Conservation (phyloP, 2,888 invertebrate species). For the Acanthococcus lagerstroemiae region DNA sequence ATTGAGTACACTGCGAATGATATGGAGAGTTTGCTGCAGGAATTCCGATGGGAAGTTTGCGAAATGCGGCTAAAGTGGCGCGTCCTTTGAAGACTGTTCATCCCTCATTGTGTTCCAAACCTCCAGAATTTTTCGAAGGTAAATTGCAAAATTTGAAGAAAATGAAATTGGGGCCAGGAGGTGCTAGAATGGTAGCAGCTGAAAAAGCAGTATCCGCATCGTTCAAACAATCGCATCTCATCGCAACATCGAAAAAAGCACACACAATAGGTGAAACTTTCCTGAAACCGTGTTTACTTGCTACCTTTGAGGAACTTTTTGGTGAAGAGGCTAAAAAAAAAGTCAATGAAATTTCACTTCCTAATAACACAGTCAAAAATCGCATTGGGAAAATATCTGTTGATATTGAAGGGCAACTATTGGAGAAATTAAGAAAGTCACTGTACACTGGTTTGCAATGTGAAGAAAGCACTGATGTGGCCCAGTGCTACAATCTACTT, state of each 20-base stretch:
- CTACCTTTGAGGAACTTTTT: conserved; percentile 14
- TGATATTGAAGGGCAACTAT: conserved; percentile 27
- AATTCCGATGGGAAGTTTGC: no score
- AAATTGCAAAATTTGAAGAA: conserved; percentile 20
- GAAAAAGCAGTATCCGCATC: conserved; percentile 17
- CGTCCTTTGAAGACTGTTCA: conserved; percentile 37
- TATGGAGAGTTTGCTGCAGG: no score
- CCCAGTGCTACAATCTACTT: neutral
- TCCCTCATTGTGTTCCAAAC: conserved; percentile 9
- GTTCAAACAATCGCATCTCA: conserved; percentile 21
- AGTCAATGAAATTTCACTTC: conserved; percentile 13
- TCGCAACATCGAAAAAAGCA: conserved; percentile 25
- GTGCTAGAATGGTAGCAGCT: conserved; percentile 5
- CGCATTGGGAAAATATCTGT: conserved; percentile 20
- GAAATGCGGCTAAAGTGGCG: conserved; percentile 38
- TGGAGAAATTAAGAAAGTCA: conserved; percentile 3
- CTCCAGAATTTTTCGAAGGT: conserved; percentile 24
- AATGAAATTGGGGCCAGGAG: conserved; percentile 17
- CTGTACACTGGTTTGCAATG: no score
- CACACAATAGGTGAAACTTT: conserved; percentile 25
- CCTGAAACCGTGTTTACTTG: conserved; percentile 17
- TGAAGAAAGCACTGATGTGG: conserved; percentile 18
- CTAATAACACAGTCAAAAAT: conserved; percentile 29
- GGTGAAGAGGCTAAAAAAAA: conserved; percentile 16
- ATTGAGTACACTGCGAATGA: no score